Percentiles rank a stretch among this genome's conserved stretches.
These are phyloP conservation scores for Trichomalopsis sarcophagae DNA, from an alignment of 1,140 invertebrate species.

Conservation along the genomic window DNA sequence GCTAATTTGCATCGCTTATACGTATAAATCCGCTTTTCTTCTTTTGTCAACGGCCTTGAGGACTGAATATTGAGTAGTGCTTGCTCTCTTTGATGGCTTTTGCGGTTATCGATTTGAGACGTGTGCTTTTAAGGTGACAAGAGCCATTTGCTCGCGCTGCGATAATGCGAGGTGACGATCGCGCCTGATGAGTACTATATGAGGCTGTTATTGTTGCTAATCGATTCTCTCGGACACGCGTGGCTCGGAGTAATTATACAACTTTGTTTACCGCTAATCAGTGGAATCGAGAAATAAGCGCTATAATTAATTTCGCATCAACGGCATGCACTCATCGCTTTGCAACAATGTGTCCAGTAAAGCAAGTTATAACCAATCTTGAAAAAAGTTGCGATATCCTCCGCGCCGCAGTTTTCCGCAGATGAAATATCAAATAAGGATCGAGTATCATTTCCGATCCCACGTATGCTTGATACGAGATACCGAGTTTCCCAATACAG, in stretches of 20 bases:
- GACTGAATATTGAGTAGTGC: background rate
- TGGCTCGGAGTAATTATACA: no score
- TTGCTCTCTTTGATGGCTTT: no score
- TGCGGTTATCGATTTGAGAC: no score
- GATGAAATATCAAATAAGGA: slow-evolving; percentile 1
- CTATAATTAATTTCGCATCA: background rate
- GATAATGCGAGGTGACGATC: no score
- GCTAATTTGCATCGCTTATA: slow-evolving; percentile 61
- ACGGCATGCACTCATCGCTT: background rate
- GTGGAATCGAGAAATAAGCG: background rate
- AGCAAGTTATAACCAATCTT: background rate
- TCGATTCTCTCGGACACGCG: background rate
- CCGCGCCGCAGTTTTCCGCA: background rate
- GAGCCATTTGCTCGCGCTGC: no score
- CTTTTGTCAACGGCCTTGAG: background rate
- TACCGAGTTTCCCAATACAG: background rate
- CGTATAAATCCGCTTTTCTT: slow-evolving; percentile 57
- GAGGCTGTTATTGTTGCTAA: background rate
- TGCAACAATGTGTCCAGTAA: no score
- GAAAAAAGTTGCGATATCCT: background rate
- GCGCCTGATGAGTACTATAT: no score
- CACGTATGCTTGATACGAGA: background rate
- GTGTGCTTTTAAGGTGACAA: no score
- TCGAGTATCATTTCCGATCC: background rate
- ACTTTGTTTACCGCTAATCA: no score